Evolutionary conservation across 2,113 vertebrate species (phyloP), one percentile per base, ranked within the genome.

Genomic region (Grantiella picta): DNA sequence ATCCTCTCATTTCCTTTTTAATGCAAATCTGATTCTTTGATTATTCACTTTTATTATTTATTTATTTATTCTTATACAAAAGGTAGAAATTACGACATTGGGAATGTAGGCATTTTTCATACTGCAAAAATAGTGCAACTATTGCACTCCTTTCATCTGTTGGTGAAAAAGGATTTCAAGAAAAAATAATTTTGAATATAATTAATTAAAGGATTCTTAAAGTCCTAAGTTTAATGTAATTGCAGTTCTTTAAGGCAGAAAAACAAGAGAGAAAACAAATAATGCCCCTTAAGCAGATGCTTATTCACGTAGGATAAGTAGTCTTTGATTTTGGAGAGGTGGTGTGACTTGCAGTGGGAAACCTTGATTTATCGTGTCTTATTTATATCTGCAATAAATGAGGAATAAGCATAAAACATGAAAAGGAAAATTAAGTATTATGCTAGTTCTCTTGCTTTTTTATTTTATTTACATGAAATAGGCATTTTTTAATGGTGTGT

Each of bases 381-480:
- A 79, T 91, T 89, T 86, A 49, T 95, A 81, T 93, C 82, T 66
- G 95, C 75, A 95, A 70, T 36, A 89, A 93, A 75, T 42, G 79
- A 95, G 91, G 86, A 92, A 95, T 76, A 76, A 95, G 92, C 86
- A 45, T 65, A 94, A 93, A 94, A 90, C 59, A 83, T 60, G 76
- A 90, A 93, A 88, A 95, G 86, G 59, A 75, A 94, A 94, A 97
- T 92, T 52, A 95, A 90, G n/a, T 71, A 61, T 79, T 90, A 44
- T 19, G 5, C 60, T 56, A 31, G 71, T 84, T 66, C 53, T 87
- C 92, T 92, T 84, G 92, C 97, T 98, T 98, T 97, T 96, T 94
- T 96, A 94, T 97, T 98, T 97, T 96, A 97, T 97, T 98, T 97
- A 91, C 89, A 52, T 57, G 97, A 92, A 97, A 96, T 91, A 94